A percentile compares a stretch with the other conserved stretches of the same genome.
phyloP scores from a whole-genome alignment of 2,888 invertebrate species.

The Muschampia staudingeri region DNA sequence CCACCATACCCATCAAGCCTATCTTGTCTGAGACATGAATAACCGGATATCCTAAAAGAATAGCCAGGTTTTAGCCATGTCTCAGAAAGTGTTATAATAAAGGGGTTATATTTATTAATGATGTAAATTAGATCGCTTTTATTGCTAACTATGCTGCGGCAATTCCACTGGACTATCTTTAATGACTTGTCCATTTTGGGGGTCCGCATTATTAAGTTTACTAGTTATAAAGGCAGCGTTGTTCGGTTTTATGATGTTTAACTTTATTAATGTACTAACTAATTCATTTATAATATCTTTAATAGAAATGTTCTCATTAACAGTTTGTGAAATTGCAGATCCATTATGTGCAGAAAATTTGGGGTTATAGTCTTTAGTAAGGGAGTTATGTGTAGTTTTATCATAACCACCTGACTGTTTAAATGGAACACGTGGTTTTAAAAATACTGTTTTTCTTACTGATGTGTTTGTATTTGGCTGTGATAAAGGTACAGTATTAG shows the following conservation, averaged over 20 bases:
- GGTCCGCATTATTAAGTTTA: neutral
- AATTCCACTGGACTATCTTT: constrained; percentile 25
- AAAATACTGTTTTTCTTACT: constrained; percentile 12
- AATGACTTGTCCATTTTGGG: neutral
- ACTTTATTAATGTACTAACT: constrained; percentile 13
- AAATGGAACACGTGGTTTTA: neutral
- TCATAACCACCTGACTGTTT: constrained; percentile 16
- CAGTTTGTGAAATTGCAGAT: neutral
- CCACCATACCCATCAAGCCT: constrained; percentile 12
- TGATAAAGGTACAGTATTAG: constrained; percentile 3
- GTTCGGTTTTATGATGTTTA: constrained; percentile 29
- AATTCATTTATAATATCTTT: constrained; percentile 8
- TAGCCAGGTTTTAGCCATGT: neutral
- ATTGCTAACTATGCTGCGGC: constrained; percentile 30
- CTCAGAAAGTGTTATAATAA: constrained; percentile 12
- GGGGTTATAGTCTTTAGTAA: constrained; percentile 5
- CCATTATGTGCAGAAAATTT: constrained; percentile 14
- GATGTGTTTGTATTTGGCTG: neutral
- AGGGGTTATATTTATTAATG: neutral
- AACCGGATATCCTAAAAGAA: neutral
- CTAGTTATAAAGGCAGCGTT: constrained; percentile 23
- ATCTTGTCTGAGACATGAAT: constrained; percentile 5
- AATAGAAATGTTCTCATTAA: neutral
- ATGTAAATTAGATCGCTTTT: constrained; percentile 31
- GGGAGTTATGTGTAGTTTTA: constrained; percentile 10